Evolutionary conservation across 2,888 invertebrate genomes (phyloP).

Genomic region (Caenorhabditis drosophilae): DNA sequence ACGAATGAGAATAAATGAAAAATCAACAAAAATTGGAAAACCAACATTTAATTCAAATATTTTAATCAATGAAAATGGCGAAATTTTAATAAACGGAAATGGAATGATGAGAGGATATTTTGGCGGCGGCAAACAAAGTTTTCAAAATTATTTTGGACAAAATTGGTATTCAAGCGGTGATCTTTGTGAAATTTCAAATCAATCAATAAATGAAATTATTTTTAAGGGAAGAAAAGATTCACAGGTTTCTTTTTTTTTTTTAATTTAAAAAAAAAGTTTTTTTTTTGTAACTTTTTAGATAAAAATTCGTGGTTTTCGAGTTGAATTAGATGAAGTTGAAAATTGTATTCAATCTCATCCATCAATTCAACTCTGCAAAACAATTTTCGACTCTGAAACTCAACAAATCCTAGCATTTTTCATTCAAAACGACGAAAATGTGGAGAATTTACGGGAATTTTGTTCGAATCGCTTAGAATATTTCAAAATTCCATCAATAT

Average conservation of each 20-base stretch:
- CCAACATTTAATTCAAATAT: conserved; percentile 43
- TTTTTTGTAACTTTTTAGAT: conserved; percentile 28
- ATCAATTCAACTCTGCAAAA: conserved; percentile 30
- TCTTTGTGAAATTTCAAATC: conserved; percentile 29
- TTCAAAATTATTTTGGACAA: conserved; percentile 12
- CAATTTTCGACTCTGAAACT: conserved; percentile 35
- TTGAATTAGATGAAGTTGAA: conserved; percentile 65
- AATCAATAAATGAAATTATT: conserved; percentile 47
- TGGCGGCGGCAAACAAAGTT: conserved; percentile 25
- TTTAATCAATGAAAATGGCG: conserved; percentile 10
- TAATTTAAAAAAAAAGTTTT: neutral
- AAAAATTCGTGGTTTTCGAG: conserved; percentile 63
- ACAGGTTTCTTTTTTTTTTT: conserved; percentile 51
- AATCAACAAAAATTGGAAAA: conserved; percentile 49
- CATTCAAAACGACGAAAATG: neutral
- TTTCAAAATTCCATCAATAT: conserved; percentile 55
- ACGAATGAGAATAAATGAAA: conserved; percentile 47
- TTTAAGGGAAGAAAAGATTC: conserved; percentile 60
- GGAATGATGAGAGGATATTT: conserved; percentile 63
- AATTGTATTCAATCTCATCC: conserved; percentile 20
- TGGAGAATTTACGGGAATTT: conserved; percentile 16
- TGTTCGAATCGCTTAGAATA: conserved; percentile 48
- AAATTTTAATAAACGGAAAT: conserved; percentile 41
- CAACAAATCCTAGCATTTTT: conserved; percentile 48
- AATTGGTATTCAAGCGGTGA: conserved; percentile 61